Conservation (phyloP, 2,797 vertebrate species). For the Paguma larvata region DNA sequence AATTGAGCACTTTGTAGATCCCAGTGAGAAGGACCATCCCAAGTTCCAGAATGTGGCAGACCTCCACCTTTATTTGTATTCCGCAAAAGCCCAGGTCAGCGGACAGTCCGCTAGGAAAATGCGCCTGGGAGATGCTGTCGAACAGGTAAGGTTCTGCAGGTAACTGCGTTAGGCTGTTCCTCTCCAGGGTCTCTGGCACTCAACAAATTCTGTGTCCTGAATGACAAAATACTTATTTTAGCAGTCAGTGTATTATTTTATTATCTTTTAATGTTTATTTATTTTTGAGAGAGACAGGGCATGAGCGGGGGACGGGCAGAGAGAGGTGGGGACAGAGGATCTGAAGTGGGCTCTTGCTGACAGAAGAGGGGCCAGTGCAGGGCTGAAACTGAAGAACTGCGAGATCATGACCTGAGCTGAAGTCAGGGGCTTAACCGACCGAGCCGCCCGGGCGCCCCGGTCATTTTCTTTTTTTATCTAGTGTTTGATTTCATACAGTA, state of each 20-base stretch:
- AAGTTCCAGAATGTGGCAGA: slow-evolving; percentile 96
- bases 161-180: neutral
- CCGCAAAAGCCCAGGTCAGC: slow-evolving; percentile 97
- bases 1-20: slow-evolving; percentile 99
- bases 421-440: too few relatives aligned
- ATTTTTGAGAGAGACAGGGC: too few relatives aligned
- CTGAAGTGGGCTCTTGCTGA: too few relatives aligned
- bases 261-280: neutral
- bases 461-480: neutral
- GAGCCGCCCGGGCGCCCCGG: too few relatives aligned
- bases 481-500: neutral
- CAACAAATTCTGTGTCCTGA: neutral
- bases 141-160: slow-evolving; percentile 90
- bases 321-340: too few relatives aligned
- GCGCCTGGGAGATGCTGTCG: slow-evolving; percentile 96
- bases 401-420: too few relatives aligned
- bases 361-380: too few relatives aligned
- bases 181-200: neutral
- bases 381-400: too few relatives aligned
- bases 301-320: too few relatives aligned
- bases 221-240: neutral
- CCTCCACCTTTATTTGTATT: slow-evolving; percentile 94
- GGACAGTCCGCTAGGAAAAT: slow-evolving; percentile 96
- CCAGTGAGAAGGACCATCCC: slow-evolving; percentile 96
- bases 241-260: neutral